Base-by-base conservation (phyloP, 2,888 invertebrate genomes). In the Margaritifera margaritifera region DNA sequence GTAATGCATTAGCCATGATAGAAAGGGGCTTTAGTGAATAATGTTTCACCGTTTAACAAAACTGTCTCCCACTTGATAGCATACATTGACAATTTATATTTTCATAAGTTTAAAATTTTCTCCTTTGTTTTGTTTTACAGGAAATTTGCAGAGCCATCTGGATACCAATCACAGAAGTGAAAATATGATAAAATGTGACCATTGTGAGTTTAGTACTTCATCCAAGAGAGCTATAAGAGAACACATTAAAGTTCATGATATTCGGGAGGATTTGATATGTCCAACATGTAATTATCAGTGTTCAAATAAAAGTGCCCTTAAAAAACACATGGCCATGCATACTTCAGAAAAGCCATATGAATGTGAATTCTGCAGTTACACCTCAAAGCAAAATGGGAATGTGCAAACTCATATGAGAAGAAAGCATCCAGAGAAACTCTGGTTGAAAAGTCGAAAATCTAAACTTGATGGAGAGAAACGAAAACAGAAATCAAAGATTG, bases 61-160 rank as follows among this genome's bases (percentile, higher is more conserved):
- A 42, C 15, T 42, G 42, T 42, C 15, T 42, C 11, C 42, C 42
- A 42, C 42, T 4, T 42, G 42, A 42, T 0, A 15, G 15, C 42
- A 42, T 42, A 15, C 15, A 42, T 15, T 42, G 42, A 42, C 42
- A 42, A 15, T 42, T 42, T 42, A 42, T 15, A 15, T 8, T n/a
- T n/a, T n/a, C n/a, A n/a, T n/a, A n/a, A n/a, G n/a, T n/a, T n/a
- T n/a, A n/a, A n/a, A n/a, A n/a, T n/a, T n/a, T n/a, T n/a, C n/a
- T n/a, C n/a, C n/a, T n/a, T n/a, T n/a, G n/a, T 15, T 42, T 42
- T 31, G 11, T 15, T 42, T 73, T 75, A 6, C 77, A 89, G 90
- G 89, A 61, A 90, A 90, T 74, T 80, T 90, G n/a, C 83, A 82
- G 58, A 87, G 84, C 61, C 90, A 90, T 71, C 71, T 85, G 27